Base-by-base conservation (phyloP, 2,797 vertebrate genomes). In the Crax fasciolata region DNA sequence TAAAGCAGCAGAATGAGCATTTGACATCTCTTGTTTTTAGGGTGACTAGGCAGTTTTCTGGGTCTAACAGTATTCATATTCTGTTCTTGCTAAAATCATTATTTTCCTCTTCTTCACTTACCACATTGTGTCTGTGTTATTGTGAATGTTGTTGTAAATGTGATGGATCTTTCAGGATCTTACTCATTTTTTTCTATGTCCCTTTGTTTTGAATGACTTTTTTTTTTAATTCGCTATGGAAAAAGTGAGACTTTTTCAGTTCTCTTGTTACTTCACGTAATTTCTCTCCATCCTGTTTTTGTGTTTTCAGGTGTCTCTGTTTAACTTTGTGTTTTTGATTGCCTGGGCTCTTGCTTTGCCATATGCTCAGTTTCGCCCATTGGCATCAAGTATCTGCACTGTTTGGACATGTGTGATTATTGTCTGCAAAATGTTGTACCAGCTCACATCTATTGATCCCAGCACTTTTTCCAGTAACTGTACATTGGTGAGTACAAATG, bases 341-440 rank as follows among this genome's bases (percentile, higher is more conserved):
- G 99, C 98, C 77, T 99, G 99, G 99, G 99, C 99, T 92, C 99
- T 99, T 78, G 99, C 99, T 38, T 97, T 99, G 95, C 99, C 99
- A 5, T 99, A 99, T 89, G 97, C 98, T 96, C 99, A 99, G 96
- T 98, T 99, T 87, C 99, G 99, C 20, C 98, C 98, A 44, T 95
- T 99, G 65, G 99, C 99, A 81, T 99, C 99, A 74, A 99, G 99
- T 72, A 94, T 99, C 96, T 99, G 99, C 97, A 99, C 99, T 54
- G 99, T 99, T 90, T 99, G 99, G 99, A 99, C 99, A 0, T 99
- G 99, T 96, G 98, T 99, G 95, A 98, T 99, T 97, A 99, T 99
- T 81, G 97, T 99, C 95, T 99, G 99, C 98, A 99, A 99, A 98
- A 99, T 99, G 99, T 98, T 99, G 94, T 99, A 99, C 98, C 99